Evolutionary conservation across 2,888 invertebrate genomes (phyloP).

Genomic region (Elaeidobius kamerunicus): DNA sequence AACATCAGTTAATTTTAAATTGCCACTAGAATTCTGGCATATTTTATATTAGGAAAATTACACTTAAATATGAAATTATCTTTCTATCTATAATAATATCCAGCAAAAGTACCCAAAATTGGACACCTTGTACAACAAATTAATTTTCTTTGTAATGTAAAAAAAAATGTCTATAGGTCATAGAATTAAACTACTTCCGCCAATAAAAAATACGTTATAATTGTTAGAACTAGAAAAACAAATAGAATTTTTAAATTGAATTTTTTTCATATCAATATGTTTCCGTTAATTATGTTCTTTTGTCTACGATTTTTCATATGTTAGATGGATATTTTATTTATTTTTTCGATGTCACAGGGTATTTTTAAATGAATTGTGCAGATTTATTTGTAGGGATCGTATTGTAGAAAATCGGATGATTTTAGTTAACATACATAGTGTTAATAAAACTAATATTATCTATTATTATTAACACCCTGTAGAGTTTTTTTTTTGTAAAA

Average conservation of each 20-base stretch:
- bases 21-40: no score
- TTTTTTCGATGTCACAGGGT: constrained; percentile 21
- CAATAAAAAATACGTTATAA: not conserved
- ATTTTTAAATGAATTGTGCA: constrained; percentile 14
- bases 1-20: no score
- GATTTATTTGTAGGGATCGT: constrained; percentile 6
- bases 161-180: no score
- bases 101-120: no score
- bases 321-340: constrained; percentile 9
- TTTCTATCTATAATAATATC: no score
- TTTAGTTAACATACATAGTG: constrained; percentile 1
- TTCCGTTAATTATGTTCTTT: constrained; percentile 16
- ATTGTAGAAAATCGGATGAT: constrained; percentile 3
- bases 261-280: constrained; percentile 17
- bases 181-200: no score
- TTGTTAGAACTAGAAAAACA: not conserved
- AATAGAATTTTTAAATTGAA: constrained; percentile 13
- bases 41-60: no score
- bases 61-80: no score
- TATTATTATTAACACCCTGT: constrained; percentile 1
- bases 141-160: no score
- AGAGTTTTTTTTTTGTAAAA: constrained; percentile 3
- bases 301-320: constrained; percentile 2
- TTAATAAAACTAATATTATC: no score
- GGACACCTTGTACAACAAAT: no score